These are phyloP conservation scores for Plebejus melissa DNA, from an alignment of 2,888 invertebrate genomes.

Conservation along the genomic window DNA sequence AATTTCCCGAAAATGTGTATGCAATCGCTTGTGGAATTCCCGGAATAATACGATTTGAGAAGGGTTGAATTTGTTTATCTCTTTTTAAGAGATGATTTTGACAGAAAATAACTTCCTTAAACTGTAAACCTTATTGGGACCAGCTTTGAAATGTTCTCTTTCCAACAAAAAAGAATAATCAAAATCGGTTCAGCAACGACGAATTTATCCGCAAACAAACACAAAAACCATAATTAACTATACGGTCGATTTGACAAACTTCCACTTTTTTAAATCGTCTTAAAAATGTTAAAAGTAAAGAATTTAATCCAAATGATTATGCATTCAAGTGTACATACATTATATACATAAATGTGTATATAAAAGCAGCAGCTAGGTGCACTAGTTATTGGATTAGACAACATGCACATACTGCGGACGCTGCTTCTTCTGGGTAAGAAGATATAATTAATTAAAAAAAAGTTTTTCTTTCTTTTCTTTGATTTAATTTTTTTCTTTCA, in stretches of 20 bases:
- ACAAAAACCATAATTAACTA: too few species aligned
- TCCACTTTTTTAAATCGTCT: too few species aligned
- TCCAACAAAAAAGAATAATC: too few species aligned
- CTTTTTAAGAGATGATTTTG: neutral
- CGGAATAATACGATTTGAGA: neutral
- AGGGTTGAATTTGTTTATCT: too few species aligned
- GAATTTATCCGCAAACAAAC: too few species aligned
- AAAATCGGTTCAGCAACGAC: too few species aligned
- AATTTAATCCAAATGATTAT: neutral
- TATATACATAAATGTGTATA: neutral
- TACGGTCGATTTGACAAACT: too few species aligned
- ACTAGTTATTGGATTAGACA: neutral
- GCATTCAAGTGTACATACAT: neutral
- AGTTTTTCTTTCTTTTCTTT: neutral
- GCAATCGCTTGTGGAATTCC: neutral
- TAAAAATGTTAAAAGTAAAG: neutral
- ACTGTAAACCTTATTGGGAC: too few species aligned
- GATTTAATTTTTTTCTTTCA: neutral
- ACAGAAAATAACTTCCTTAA: neutral
- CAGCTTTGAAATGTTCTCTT: too few species aligned
- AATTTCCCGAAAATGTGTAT: neutral
- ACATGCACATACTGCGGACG: slow-evolving; percentile 8
- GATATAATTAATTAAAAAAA: neutral
- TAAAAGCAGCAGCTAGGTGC: neutral
- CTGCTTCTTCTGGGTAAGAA: neutral